Base-by-base conservation (phyloP, 2,113 vertebrate species). In the Spea multiplicata region DNA sequence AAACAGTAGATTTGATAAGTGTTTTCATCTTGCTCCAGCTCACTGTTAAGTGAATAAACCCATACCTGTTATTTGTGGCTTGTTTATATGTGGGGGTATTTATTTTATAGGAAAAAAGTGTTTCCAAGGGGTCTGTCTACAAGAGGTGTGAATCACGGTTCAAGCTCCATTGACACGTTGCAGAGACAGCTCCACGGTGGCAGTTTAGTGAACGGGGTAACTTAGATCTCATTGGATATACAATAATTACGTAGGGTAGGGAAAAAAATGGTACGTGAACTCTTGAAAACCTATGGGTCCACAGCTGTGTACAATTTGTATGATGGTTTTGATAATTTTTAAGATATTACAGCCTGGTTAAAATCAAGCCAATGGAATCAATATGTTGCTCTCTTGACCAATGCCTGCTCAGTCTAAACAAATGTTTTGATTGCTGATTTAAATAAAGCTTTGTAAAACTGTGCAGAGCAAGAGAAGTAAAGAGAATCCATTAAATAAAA, bases 361-460 rank as follows among this genome's bases (percentile, higher is more conserved):
- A 59, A 59, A 59, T 59, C 55, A 59, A 59, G 55, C 55, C 55
- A 59, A 59, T 59, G 9, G 55, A 59, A 59, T 65, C 57, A 74
- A 64, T 74, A 62, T 74, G 46, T 50, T 50, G 46, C 47, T 50
- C 67, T 13, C 8, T 44, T 69, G 67, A 69, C 10, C 46, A 48
- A 5, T 46, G 46, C 67, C 16, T 12, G 8, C 49, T 69, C 47
- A 69, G 46, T 50, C 67, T 69, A 69, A 69, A 69, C 67, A 48
- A 69, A 69, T 69, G 67, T 69, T 69, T 69, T 69, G 67, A 69
- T 48, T 69, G 67, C 47, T 69, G 46, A 69, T 68, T 68, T 48
- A 68, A 68, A 68, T 68, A 68, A 69, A 49, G 45, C 67, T 69
- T 16, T 12, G 49, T 49, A 69, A 47, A 49, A 50, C 67, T 69